Evolutionary conservation across 2,888 invertebrate species (phyloP), one percentile per base, ranked within the genome.

Genomic region (Labia minor): DNA sequence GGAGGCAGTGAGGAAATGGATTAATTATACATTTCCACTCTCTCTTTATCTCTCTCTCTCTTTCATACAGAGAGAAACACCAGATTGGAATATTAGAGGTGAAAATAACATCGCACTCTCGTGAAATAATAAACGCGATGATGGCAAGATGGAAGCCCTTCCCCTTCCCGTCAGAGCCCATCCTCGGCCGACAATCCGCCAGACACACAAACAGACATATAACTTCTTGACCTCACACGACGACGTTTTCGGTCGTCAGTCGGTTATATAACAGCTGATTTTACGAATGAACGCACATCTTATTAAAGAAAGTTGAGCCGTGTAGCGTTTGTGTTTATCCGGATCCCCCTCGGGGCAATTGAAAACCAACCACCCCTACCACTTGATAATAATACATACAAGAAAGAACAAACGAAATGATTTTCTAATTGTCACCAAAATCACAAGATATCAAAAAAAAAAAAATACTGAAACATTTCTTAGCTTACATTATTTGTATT

Each of bases 101-200:
- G 49, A 49, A 49, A 49, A 49, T 49, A 49, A 49, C 49, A 49
- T 49, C 49, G 49, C 49, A 49, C n/a, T n/a, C 26, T 11, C 49
- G 49, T n/a, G 16, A 49, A 49, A 49, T 49, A 49, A 49, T 49
- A 49, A 49, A 49, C 49, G 49, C n/a, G 49, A 49, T 49, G 49
- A 49, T 49, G 49, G 16, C 49, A 49, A 49, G 49, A 49, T 49
- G 49, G 3, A 49, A 11, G 49, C 49, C 26, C 16, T 49, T 49
- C 49, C 11, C 11, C 49, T 49, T 49, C 49, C 26, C 16, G 33
- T 33, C 11, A 11, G 11, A 33, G 33, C 11, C 11, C 6, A 33
- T 8, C n/a, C n/a, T 49, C 49, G 26, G 26, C 3, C 26, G 26
- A 10, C 4, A 10, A 8, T 49, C 49, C 3, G 14, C 14, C 8